Evolutionary conservation across 2,113 vertebrate genomes (phyloP).

Genomic region (Perca fluviatilis): DNA sequence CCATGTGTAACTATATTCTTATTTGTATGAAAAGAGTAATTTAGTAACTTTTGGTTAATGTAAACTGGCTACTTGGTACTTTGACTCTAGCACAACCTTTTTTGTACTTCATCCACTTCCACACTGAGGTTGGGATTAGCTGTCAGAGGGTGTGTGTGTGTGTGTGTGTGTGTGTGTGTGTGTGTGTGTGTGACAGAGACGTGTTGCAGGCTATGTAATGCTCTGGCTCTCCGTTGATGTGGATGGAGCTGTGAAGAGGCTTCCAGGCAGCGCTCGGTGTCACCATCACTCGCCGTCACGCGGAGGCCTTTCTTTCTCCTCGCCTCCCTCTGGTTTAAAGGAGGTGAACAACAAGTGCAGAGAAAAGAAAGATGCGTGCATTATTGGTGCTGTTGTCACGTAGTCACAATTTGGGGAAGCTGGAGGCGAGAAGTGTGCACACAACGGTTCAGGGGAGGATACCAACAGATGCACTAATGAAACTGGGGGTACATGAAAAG

Average conservation of each 20-base stretch:
- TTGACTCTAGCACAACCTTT: background rate
- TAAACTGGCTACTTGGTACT: background rate
- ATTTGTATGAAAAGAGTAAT: background rate
- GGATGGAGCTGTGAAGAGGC: slow-evolving; percentile 71
- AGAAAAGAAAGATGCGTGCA: slow-evolving; percentile 12
- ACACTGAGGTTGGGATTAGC: background rate
- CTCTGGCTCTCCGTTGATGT: slow-evolving; percentile 44
- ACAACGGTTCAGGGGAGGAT: background rate
- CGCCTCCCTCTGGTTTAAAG: slow-evolving; percentile 28
- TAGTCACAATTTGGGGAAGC: slow-evolving; percentile 15
- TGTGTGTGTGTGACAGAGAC: slow-evolving; percentile 18
- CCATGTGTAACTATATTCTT: background rate
- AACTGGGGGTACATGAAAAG: background rate
- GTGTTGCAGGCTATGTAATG: slow-evolving; percentile 43
- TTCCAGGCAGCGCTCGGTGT: slow-evolving; percentile 76
- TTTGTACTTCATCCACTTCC: background rate
- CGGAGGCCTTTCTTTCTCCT: slow-evolving; percentile 18
- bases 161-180: slow-evolving; percentile 5
- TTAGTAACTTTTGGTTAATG: background rate
- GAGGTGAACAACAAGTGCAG: slow-evolving; percentile 38
- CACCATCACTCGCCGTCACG: slow-evolving; percentile 79
- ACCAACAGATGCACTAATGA: background rate
- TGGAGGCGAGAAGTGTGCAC: background rate
- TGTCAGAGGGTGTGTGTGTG: background rate
- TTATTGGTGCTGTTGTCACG: slow-evolving; percentile 20